Percentiles rank a stretch among this genome's conserved stretches.
These are phyloP conservation scores for Coranthus polyacanthus DNA, from an alignment of 2,797 vertebrate genomes.

Conservation along the genomic window DNA sequence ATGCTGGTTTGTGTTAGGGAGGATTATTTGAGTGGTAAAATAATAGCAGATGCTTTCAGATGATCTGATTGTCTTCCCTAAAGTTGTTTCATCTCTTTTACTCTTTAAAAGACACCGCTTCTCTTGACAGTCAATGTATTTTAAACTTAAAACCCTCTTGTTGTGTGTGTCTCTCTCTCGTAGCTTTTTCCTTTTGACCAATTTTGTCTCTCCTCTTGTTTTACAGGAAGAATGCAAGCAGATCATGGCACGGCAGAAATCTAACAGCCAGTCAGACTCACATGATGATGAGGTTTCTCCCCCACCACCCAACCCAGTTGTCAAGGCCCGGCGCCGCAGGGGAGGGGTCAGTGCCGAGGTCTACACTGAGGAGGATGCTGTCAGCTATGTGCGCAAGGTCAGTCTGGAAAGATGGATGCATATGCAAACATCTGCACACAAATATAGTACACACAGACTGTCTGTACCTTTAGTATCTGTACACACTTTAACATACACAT, in stretches of 20 bases:
- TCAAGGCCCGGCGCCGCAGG: constrained; percentile 91
- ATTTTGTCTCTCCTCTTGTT: constrained; percentile 1
- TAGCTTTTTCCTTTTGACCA: neutral
- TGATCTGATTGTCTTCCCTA: constrained; percentile 18
- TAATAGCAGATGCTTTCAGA: constrained; percentile 27
- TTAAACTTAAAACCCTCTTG: too few relatives aligned
- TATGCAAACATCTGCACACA: neutral
- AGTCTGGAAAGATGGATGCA: constrained; percentile 23
- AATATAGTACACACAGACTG: neutral
- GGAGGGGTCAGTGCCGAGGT: constrained; percentile 97
- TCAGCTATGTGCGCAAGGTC: constrained; percentile 98
- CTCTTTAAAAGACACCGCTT: too few relatives aligned
- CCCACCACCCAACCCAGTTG: constrained; percentile 93
- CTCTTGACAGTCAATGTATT: too few relatives aligned
- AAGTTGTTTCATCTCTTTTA: constrained; percentile 7
- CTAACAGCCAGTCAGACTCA: constrained; percentile 94
- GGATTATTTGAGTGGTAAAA: constrained; percentile 15
- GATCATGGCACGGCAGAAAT: constrained; percentile 95
- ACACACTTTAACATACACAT: neutral
- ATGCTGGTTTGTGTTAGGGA: constrained; percentile 14
- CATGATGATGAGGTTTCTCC: constrained; percentile 96
- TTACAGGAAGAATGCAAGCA: constrained; percentile 96
- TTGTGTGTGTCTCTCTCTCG: neutral
- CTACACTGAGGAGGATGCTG: constrained; percentile 98
- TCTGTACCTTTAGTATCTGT: too few relatives aligned